Percentiles rank a stretch among this genome's conserved stretches.
phyloP scores from a whole-genome alignment of 1,140 invertebrate species.

The Drosophila rhopaloa region DNA sequence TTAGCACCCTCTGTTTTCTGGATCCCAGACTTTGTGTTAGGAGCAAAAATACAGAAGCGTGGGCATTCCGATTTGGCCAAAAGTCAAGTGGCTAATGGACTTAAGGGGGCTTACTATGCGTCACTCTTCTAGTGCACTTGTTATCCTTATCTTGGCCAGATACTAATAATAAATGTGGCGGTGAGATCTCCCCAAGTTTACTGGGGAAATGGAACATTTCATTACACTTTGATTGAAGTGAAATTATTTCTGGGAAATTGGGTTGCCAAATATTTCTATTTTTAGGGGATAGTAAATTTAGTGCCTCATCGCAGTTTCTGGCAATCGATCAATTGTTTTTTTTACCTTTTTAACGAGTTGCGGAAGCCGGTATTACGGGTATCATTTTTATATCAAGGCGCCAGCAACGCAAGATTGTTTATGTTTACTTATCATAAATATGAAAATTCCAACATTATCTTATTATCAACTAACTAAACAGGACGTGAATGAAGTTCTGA shows the following conservation, averaged over 20 bases:
- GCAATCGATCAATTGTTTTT: constrained; percentile 53
- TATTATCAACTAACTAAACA: neutral
- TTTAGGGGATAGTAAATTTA: constrained; percentile 27
- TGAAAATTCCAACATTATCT: constrained; percentile 20
- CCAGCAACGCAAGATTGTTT: constrained; percentile 36
- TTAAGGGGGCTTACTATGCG: constrained; percentile 33
- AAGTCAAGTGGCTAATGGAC: constrained; percentile 55
- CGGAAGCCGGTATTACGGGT: constrained; percentile 9
- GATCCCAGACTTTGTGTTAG: neutral
- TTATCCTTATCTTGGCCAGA: constrained; percentile 54
- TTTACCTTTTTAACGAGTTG: neutral
- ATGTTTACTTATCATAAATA: constrained; percentile 28
- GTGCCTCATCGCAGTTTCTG: constrained; percentile 30
- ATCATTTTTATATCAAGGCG: constrained; percentile 27
- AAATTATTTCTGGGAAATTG: constrained; percentile 37
- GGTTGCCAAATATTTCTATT: constrained; percentile 60
- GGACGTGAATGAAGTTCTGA: neutral
- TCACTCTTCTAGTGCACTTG: constrained; percentile 41
- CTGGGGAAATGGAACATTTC: neutral
- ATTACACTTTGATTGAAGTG: constrained; percentile 10
- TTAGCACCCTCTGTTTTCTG: constrained; percentile 45
- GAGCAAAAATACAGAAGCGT: constrained; percentile 38
- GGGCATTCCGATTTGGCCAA: constrained; percentile 45
- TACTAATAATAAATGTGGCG: constrained; percentile 7
- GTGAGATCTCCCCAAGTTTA: constrained; percentile 7